phyloP scores from a whole-genome alignment of 1,140 invertebrate genomes.

The Hyles vespertilio region DNA sequence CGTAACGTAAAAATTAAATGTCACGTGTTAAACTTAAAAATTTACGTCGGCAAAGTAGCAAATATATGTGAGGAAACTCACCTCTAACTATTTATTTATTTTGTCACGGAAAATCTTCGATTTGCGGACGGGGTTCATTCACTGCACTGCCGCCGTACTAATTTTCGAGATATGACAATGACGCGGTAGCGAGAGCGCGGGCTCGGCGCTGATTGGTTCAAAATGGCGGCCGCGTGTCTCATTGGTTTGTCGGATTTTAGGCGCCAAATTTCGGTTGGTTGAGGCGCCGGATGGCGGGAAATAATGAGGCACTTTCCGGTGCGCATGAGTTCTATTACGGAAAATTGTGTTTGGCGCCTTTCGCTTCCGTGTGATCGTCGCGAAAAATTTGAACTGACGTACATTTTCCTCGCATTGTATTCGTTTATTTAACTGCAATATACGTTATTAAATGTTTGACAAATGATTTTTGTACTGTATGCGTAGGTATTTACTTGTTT shows the following conservation, averaged over 20 bases:
- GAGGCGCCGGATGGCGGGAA: slow-evolving; percentile 70
- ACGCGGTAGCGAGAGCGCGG: slow-evolving; percentile 71
- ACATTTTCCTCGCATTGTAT: no score
- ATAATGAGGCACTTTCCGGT: slow-evolving; percentile 64
- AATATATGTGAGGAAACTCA: slow-evolving; percentile 35
- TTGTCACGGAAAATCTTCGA: slow-evolving; percentile 61
- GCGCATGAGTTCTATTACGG: slow-evolving; percentile 58
- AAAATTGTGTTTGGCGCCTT: slow-evolving; percentile 68
- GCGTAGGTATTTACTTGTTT: no score
- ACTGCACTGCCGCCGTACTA: slow-evolving; percentile 71
- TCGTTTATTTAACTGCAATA: no score
- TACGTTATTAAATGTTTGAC: no score
- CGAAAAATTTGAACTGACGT: slow-evolving; percentile 9
- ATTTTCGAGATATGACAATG: slow-evolving; percentile 72
- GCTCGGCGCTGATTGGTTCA: slow-evolving; percentile 59
- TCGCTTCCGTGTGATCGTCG: slow-evolving; percentile 40
- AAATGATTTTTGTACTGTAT: no score
- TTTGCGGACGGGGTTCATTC: slow-evolving; percentile 72
- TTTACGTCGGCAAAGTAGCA: slow-evolving; percentile 3
- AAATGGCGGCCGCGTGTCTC: slow-evolving; percentile 62
- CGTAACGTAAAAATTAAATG: slow-evolving; percentile 18
- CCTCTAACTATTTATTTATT: slow-evolving; percentile 46
- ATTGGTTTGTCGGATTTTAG: slow-evolving; percentile 64
- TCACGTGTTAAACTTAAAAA: not conserved
- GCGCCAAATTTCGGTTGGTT: slow-evolving; percentile 74